phyloP scores from a whole-genome alignment of 2,888 invertebrate genomes.

The Elmis aenea region DNA sequence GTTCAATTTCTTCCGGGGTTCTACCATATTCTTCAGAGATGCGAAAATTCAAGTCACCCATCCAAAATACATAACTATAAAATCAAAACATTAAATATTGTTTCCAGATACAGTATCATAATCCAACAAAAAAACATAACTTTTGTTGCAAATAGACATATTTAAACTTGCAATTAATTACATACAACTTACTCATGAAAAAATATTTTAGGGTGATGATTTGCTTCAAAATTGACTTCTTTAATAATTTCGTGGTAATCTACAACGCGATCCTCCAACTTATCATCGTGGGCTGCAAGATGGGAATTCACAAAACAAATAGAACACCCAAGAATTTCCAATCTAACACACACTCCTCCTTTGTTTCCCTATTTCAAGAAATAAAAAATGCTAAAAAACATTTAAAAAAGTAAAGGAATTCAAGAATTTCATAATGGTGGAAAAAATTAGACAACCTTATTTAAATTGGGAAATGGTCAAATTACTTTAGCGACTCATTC shows the following conservation, averaged over 20 bases:
- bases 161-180: no score
- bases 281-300: conserved; percentile 83
- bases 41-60: conserved; percentile 87
- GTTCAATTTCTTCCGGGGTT: conserved; percentile 64
- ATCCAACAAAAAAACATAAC: no score
- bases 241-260: conserved; percentile 86
- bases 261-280: conserved; percentile 75
- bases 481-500: no score
- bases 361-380: conserved; percentile 98
- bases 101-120: no score
- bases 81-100: no score
- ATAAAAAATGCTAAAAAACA: no score
- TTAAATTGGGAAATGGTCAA: no score
- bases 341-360: conserved; percentile 84
- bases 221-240: conserved; percentile 72
- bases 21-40: conserved; percentile 59
- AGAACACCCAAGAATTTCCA: conserved; percentile 84
- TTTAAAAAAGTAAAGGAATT: no score
- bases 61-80: conserved; percentile 83
- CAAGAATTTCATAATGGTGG: no score
- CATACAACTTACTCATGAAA: conserved; percentile 76
- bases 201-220: conserved; percentile 75
- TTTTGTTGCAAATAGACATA: no score
- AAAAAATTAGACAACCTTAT: no score
- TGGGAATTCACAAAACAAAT: conserved; percentile 87